Evolutionary conservation across 2,888 invertebrate species (phyloP).

Genomic region (Erynnis tages): DNA sequence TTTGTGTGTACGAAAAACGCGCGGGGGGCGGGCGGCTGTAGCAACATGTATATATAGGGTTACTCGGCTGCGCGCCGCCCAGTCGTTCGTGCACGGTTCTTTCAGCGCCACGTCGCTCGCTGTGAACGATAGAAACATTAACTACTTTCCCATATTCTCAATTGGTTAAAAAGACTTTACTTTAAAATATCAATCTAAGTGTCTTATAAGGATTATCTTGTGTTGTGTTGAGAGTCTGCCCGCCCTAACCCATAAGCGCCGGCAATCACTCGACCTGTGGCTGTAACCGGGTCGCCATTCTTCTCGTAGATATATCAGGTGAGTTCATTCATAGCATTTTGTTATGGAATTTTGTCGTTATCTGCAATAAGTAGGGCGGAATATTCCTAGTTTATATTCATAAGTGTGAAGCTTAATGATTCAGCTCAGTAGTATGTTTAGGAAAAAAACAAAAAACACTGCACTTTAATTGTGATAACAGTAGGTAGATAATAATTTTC

Average conservation of each 20-base stretch:
- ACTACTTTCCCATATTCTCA: not conserved
- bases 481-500: too few species aligned
- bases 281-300: conserved; percentile 29
- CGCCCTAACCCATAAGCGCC: conserved; percentile 11
- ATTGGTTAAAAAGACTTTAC: conserved; percentile 7
- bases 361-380: not conserved
- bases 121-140: conserved; percentile 20
- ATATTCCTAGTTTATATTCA: not conserved
- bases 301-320: conserved; percentile 37
- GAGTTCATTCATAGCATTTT: conserved; percentile 35
- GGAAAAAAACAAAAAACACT: too few species aligned
- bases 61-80: conserved; percentile 62
- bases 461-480: too few species aligned
- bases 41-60: conserved; percentile 65
- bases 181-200: conserved; percentile 2
- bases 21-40: conserved; percentile 65
- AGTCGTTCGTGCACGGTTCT: conserved; percentile 58
- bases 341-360: not conserved
- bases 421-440: too few species aligned
- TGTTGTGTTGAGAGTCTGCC: conserved; percentile 28
- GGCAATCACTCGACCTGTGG: conserved; percentile 26
- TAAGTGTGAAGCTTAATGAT: not conserved
- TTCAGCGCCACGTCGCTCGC: conserved; percentile 43
- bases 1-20: conserved; percentile 64
- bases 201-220: conserved; percentile 24